Conservation (phyloP, 2,113 vertebrate genomes). For the Syngnathus scovelli region DNA sequence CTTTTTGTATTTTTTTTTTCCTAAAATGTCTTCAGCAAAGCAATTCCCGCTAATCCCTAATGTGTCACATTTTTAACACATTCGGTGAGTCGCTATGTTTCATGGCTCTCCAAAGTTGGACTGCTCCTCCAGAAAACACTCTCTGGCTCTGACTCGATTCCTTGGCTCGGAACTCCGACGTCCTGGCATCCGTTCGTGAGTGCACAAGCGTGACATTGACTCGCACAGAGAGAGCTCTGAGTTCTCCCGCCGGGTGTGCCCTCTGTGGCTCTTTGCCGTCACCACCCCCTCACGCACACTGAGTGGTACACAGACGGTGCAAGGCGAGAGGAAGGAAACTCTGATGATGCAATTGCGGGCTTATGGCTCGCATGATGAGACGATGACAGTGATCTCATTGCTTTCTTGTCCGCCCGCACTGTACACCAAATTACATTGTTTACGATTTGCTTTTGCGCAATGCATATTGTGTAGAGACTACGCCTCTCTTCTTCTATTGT, state of each 20-base stretch:
- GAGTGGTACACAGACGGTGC: conserved; percentile 44
- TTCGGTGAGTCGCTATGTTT: neutral
- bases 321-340: conserved; percentile 42
- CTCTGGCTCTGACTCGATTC: conserved; percentile 24
- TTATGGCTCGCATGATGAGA: neutral
- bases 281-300: conserved; percentile 21
- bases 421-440: neutral
- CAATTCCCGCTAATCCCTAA: conserved; percentile 2
- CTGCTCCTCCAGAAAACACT: conserved; percentile 19
- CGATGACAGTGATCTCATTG: conserved; percentile 6
- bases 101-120: neutral
- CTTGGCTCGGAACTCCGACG: conserved; percentile 47
- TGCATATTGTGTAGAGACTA: too few species aligned
- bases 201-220: conserved; percentile 63
- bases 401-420: neutral
- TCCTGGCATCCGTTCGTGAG: conserved; percentile 55
- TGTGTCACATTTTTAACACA: neutral
- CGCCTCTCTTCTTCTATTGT: too few species aligned
- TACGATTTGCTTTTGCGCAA: neutral
- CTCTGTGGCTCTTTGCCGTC: conserved; percentile 35
- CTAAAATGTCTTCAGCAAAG: neutral
- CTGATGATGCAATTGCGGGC: conserved; percentile 39
- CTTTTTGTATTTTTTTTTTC: neutral
- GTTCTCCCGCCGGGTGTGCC: conserved; percentile 52
- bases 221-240: conserved; percentile 55